Evolutionary conservation across 2,797 vertebrate genomes (phyloP).

Genomic region (Smutsia gigantea): DNA sequence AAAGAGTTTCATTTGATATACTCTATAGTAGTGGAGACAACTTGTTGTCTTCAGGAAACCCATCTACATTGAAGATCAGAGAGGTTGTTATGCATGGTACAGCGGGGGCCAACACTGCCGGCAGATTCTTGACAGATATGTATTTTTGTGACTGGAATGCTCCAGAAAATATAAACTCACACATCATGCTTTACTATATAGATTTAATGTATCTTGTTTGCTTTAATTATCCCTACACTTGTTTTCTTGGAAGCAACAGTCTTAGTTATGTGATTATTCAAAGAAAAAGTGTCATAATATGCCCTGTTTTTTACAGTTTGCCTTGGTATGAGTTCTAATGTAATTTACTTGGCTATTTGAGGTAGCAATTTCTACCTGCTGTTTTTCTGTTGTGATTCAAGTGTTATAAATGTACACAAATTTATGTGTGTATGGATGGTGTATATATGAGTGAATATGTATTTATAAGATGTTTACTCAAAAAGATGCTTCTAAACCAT

Average conservation of each 20-base stretch:
- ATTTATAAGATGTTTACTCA: background rate
- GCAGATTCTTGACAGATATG: slow-evolving; percentile 16
- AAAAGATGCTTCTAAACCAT: background rate
- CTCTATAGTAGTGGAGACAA: background rate
- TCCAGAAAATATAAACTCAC: background rate
- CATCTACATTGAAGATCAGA: background rate
- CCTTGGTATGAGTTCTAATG: background rate
- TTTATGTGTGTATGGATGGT: background rate
- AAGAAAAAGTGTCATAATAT: background rate
- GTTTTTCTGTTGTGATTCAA: background rate
- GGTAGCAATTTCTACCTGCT: background rate
- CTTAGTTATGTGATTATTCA: background rate
- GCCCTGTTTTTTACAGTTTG: background rate
- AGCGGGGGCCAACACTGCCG: background rate
- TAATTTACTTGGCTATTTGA: background rate
- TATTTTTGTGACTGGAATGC: background rate
- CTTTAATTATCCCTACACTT: background rate
- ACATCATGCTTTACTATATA: background rate
- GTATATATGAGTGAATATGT: background rate
- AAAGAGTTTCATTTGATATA: background rate
- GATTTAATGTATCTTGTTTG: background rate
- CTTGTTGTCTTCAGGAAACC: background rate
- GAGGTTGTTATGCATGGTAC: background rate
- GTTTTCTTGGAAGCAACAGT: background rate
- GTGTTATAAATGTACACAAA: background rate